phyloP scores from a whole-genome alignment of 2,888 invertebrate species.

The Drosophila phalerata region DNA sequence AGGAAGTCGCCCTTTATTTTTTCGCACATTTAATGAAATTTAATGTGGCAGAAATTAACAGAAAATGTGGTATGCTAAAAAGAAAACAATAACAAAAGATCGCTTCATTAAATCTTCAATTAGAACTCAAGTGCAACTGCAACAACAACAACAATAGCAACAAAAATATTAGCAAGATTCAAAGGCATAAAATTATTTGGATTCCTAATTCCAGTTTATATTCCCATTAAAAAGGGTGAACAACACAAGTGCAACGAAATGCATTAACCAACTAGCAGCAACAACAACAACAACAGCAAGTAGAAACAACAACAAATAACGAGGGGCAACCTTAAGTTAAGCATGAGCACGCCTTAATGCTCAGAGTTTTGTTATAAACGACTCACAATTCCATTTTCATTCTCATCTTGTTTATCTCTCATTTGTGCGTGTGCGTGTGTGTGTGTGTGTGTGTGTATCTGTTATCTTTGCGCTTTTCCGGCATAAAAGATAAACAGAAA shows the following conservation, averaged over 20 bases:
- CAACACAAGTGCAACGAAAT: constrained; percentile 59
- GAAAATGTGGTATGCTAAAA: constrained; percentile 26
- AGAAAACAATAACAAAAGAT: constrained; percentile 31
- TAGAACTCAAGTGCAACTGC: constrained; percentile 54
- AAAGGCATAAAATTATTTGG: constrained; percentile 32
- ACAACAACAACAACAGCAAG: constrained; percentile 34
- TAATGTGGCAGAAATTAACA: constrained; percentile 50
- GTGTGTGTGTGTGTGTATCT: constrained; percentile 20
- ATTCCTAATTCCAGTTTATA: constrained; percentile 52
- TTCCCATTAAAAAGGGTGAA: constrained; percentile 62
- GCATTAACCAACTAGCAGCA: constrained; percentile 34
- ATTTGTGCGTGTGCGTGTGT: constrained; percentile 3
- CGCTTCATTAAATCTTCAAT: constrained; percentile 40
- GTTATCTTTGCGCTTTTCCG: constrained; percentile 74
- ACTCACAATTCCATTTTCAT: constrained; percentile 50
- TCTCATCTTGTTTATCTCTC: constrained; percentile 51
- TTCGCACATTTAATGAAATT: constrained; percentile 21
- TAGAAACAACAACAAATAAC: constrained; percentile 11
- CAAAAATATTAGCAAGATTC: not conserved
- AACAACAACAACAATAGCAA: constrained; percentile 37
- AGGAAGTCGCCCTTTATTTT: not conserved
- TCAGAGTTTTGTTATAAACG: constrained; percentile 40
- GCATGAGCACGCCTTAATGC: constrained; percentile 69
- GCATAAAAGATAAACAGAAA: constrained; percentile 67
- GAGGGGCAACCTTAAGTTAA: constrained; percentile 60